phyloP scores from a whole-genome alignment of 2,797 vertebrate genomes.

The Dryobates pubescens region DNA sequence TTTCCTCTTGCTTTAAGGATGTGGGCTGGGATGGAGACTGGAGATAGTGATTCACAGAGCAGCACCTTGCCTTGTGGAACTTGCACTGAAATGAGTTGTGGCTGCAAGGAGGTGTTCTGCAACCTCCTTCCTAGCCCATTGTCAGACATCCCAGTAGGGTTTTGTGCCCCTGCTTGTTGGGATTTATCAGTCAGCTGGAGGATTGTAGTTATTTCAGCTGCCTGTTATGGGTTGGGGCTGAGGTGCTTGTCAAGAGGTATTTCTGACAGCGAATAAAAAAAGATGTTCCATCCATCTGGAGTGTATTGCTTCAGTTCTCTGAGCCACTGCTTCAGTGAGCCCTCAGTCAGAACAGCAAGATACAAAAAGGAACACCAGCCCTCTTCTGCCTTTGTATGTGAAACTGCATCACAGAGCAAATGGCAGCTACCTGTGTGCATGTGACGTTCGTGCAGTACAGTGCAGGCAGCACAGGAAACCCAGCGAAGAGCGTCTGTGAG shows the following conservation, averaged over 20 bases:
- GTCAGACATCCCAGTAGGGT: background rate
- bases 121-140: background rate
- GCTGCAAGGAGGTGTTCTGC: background rate
- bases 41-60: background rate
- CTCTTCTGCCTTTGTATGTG: background rate
- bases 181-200: background rate
- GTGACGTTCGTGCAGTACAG: background rate
- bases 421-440: background rate
- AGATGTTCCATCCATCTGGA: background rate
- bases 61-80: background rate
- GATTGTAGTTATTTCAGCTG: background rate
- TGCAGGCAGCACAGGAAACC: background rate
- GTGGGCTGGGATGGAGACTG: background rate
- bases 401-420: background rate
- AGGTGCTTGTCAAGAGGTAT: background rate
- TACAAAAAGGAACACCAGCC: background rate
- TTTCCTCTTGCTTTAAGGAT: background rate
- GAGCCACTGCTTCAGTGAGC: background rate
- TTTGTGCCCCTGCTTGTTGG: background rate
- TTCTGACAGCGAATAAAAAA: background rate
- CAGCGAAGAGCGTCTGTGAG: background rate
- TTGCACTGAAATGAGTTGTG: background rate
- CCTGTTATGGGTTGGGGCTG: background rate
- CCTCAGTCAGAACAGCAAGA: background rate
- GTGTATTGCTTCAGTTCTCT: background rate